A percentile compares a stretch with the other conserved stretches of the same genome.
Conservation (phyloP, 2,113 vertebrate genomes). For the Theropithecus gelada region DNA sequence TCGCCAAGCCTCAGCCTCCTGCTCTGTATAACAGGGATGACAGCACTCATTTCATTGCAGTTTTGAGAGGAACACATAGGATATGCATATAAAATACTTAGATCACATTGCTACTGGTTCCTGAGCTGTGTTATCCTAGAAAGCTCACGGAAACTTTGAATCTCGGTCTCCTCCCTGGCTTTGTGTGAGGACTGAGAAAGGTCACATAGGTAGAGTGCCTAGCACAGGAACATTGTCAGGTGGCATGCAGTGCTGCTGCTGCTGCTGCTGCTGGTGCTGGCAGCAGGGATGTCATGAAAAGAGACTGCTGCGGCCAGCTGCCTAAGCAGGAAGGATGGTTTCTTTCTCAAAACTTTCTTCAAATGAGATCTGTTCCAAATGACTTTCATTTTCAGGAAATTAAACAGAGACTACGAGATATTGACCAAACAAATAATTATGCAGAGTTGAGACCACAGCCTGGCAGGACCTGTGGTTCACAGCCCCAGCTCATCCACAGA, state of each 20-base stretch:
- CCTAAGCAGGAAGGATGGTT: not conserved
- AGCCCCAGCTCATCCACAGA: not conserved
- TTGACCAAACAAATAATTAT: not conserved
- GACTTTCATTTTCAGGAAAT: not conserved
- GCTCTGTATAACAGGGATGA: not conserved
- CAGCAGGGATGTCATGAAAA: not conserved
- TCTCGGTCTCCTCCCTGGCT: not conserved
- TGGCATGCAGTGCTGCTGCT: not conserved
- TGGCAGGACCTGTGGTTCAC: not conserved
- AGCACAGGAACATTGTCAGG: not conserved
- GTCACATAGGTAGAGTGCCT: not conserved
- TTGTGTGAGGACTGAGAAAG: not conserved
- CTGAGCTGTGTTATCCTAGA: not conserved
- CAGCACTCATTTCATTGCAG: accelerated
- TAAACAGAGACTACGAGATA: not conserved
- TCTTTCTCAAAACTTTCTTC: not conserved
- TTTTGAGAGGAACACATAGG: not conserved
- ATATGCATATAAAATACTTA: accelerated
- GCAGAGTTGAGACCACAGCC: not conserved
- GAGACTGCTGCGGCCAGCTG: not conserved
- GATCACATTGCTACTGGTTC: accelerated
- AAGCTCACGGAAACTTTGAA: accelerated
- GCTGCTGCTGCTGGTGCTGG: not conserved
- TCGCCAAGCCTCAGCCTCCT: accelerated
- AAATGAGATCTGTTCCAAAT: not conserved